Percentiles rank a stretch among this genome's conserved stretches.
These are phyloP conservation scores for Anhinga rufa DNA, from an alignment of 2,113 vertebrate genomes.

Conservation along the genomic window DNA sequence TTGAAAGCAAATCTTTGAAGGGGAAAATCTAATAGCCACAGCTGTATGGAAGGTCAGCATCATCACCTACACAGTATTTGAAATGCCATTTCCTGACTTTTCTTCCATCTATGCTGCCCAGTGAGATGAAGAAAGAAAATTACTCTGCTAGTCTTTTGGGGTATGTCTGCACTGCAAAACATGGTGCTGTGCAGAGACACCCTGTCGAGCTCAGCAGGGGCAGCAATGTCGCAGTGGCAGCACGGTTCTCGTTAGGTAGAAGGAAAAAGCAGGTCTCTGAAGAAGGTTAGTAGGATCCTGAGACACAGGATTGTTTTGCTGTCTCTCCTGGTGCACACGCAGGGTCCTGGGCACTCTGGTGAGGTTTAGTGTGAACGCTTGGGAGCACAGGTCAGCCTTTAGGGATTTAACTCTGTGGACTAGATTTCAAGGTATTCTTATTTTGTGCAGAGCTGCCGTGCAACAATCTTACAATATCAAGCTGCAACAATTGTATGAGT, in stretches of 20 bases:
- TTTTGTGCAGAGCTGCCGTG: not conserved
- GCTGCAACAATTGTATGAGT: not conserved
- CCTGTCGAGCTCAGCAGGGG: not conserved
- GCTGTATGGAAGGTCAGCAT: not conserved
- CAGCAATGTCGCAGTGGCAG: not conserved
- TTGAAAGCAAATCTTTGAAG: not conserved
- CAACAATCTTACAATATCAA: not conserved
- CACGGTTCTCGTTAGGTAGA: accelerated
- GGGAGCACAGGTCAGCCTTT: not conserved
- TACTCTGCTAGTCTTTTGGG: not conserved
- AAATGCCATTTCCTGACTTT: not conserved
- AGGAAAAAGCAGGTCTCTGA: not conserved
- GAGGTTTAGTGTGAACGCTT: accelerated
- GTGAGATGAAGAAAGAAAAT: not conserved
- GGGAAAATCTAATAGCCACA: not conserved
- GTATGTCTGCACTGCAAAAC: not conserved
- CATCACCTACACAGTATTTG: not conserved
- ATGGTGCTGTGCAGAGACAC: not conserved
- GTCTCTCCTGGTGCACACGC: not conserved
- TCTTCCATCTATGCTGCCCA: not conserved
- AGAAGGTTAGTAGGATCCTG: not conserved
- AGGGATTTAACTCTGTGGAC: not conserved
- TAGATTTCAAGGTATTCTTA: not conserved
- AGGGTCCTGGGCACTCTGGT: not conserved
- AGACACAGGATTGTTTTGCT: not conserved